phyloP scores from a whole-genome alignment of 1,140 invertebrate species.

The Hyles vespertilio region DNA sequence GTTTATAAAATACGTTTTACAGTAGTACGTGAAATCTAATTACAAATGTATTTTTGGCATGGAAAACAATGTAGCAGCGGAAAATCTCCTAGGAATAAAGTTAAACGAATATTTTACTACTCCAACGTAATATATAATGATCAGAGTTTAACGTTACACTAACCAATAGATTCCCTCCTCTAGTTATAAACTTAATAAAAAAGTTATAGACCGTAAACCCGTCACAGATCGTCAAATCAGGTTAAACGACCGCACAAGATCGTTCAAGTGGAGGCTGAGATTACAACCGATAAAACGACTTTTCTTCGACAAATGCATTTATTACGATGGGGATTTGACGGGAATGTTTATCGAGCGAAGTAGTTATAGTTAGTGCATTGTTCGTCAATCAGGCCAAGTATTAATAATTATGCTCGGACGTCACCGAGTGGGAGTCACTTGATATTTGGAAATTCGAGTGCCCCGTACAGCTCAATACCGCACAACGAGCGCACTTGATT shows the following conservation, averaged over 20 bases:
- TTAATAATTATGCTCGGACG: conserved; percentile 17
- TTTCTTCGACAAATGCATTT: conserved; percentile 19
- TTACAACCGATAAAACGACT: conserved; percentile 36
- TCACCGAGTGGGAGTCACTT: conserved; percentile 16
- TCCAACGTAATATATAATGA: too few relatives aligned
- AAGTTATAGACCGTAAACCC: conserved; percentile 44
- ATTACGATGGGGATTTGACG: not conserved
- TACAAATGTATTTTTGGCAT: too few relatives aligned
- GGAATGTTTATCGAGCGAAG: not conserved
- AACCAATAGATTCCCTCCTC: not conserved
- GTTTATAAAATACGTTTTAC: too few relatives aligned
- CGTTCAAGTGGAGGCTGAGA: conserved; percentile 30
- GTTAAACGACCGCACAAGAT: conserved; percentile 31
- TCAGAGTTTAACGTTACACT: not conserved
- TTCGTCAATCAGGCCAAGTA: conserved; percentile 1
- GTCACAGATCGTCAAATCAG: conserved; percentile 39
- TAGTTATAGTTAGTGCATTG: not conserved
- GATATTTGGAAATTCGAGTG: conserved; percentile 16
- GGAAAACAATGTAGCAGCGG: too few relatives aligned
- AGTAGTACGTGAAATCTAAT: too few relatives aligned
- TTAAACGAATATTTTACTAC: too few relatives aligned
- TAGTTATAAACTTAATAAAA: conserved; percentile 30
- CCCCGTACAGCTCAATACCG: conserved; percentile 12
- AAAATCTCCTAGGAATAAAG: too few relatives aligned
- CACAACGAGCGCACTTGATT: conserved; percentile 32